Percentiles rank a stretch among this genome's conserved stretches.
Evolutionary conservation across 2,797 vertebrate genomes (phyloP).

Genomic region (Agapornis canus): DNA sequence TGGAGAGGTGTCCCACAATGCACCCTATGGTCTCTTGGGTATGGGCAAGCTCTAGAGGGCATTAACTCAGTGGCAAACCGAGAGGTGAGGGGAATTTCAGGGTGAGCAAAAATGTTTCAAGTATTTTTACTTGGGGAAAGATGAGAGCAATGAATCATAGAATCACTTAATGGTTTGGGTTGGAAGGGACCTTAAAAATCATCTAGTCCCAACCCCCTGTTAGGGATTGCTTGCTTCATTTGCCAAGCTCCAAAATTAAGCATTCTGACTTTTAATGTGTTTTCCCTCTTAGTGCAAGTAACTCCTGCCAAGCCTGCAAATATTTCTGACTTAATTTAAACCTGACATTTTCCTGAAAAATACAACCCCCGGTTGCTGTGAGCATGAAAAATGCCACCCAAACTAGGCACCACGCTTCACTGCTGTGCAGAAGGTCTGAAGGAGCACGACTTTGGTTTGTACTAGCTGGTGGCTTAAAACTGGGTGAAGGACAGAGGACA

Average conservation of each 20-base stretch:
- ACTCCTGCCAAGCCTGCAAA: background rate
- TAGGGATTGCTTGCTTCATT: background rate
- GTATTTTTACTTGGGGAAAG: background rate
- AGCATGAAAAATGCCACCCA: background rate
- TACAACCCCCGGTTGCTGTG: background rate
- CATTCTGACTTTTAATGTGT: background rate
- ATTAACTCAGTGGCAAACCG: background rate
- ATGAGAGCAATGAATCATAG: background rate
- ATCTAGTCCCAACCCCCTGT: background rate
- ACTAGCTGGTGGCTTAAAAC: background rate
- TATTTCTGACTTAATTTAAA: background rate
- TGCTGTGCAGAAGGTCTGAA: background rate
- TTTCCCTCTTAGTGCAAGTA: background rate
- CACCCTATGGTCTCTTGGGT: accelerated
- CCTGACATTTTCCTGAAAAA: background rate
- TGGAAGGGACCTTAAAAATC: background rate
- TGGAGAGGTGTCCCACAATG: background rate
- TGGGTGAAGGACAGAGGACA: background rate
- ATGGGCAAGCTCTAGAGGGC: accelerated
- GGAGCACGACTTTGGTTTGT: background rate
- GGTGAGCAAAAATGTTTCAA: background rate
- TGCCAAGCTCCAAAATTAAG: background rate
- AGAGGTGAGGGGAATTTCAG: background rate
- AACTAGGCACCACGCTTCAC: accelerated
- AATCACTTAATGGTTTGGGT: background rate